A percentile compares a stretch with the other conserved stretches of the same genome.
These are phyloP conservation scores for Escarpia spicata DNA, from an alignment of 2,888 invertebrate genomes.

Conservation along the genomic window DNA sequence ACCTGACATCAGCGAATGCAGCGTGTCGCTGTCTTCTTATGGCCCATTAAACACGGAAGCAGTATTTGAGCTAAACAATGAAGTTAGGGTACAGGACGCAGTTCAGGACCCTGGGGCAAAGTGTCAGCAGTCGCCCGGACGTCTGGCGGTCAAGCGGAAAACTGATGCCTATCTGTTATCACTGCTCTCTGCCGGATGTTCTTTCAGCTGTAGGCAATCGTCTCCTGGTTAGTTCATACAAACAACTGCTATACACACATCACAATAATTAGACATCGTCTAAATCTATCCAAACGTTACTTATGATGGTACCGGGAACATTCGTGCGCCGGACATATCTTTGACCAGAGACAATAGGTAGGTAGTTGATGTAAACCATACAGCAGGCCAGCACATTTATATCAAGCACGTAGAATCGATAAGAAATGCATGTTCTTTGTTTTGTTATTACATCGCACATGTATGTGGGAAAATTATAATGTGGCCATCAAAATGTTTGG, in stretches of 20 bases:
- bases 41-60: not conserved
- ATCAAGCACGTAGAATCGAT: not conserved
- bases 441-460: not conserved
- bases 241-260: not conserved
- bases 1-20: not conserved
- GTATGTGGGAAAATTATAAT: not conserved
- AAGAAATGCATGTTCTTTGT: not conserved
- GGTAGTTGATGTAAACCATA: not conserved
- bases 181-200: not conserved
- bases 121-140: not conserved
- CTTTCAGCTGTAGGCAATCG: not conserved
- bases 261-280: not conserved
- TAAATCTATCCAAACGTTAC: not conserved
- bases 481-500: not conserved
- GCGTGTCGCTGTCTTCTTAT: not conserved
- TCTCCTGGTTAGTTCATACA: not conserved
- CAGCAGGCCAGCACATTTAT: not conserved
- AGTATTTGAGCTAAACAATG: not conserved
- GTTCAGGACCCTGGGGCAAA: slow-evolving; percentile 1
- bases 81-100: not conserved
- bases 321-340: not conserved
- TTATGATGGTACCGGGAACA: not conserved
- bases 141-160: not conserved
- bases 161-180: not conserved
- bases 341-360: not conserved